Evolutionary conservation across 2,888 invertebrate species (phyloP).

Genomic region (Nymphalis polychloros): DNA sequence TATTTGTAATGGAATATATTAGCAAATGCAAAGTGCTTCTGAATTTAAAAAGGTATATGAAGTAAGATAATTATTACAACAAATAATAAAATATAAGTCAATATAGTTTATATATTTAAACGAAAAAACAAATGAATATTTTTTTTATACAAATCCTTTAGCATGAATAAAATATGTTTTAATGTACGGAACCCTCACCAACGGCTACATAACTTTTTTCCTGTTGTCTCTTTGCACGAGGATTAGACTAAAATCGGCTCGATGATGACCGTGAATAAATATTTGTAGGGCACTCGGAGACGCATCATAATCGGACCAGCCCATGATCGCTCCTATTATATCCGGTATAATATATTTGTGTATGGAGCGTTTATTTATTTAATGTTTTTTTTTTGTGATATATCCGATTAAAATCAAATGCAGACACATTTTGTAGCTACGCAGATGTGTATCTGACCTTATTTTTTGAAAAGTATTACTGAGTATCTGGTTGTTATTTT

Average conservation of each 20-base stretch:
- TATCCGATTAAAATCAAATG: conserved; percentile 26
- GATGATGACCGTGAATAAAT: conserved; percentile 68
- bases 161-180: not conserved
- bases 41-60: too few species aligned
- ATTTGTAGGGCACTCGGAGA: conserved; percentile 62
- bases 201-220: conserved; percentile 31
- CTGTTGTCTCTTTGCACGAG: conserved; percentile 53
- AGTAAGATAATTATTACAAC: too few species aligned
- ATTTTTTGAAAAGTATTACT: not conserved
- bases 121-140: not conserved
- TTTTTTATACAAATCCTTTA: not conserved
- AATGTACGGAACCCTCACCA: conserved; percentile 34
- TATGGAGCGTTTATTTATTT: conserved; percentile 34
- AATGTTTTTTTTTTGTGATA: conserved; percentile 32
- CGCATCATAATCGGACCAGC: conserved; percentile 50
- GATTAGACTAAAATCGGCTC: conserved; percentile 66
- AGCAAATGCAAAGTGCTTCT: too few species aligned
- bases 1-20: not conserved
- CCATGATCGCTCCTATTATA: conserved; percentile 59
- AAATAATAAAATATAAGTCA: too few species aligned
- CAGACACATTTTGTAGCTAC: not conserved
- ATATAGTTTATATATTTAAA: too few species aligned
- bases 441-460: not conserved
- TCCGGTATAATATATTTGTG: conserved; percentile 48
- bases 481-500: too few species aligned